Base-by-base conservation (phyloP, 2,888 invertebrate genomes). In the Deroplatys truncata region DNA sequence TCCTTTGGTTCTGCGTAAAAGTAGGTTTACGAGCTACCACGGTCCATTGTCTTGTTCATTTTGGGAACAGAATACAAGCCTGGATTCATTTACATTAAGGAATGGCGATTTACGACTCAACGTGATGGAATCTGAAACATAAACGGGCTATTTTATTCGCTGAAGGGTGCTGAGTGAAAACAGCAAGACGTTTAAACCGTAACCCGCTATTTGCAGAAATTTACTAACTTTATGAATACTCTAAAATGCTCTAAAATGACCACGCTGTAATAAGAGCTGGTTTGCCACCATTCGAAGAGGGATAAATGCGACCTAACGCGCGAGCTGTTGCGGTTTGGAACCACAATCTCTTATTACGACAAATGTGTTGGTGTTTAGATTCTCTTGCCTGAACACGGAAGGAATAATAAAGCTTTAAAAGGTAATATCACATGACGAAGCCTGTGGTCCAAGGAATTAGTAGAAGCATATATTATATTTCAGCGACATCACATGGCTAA, bases 81-180 rank as follows among this genome's bases (percentile, higher is more conserved):
- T n/a, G 29, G 72, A 20, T 72, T 82, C 86, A 86, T 87, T 82
- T 87, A 83, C 87, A 82, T 87, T 83, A 87, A 25, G 29, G n/a
- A 87, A 83, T n/a, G 10, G 29, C 83, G 43, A 87, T 43, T 87
- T 87, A 87, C 29, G 87, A 83, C 35, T 2, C 87, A 87, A 82
- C 87, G 83, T 87, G 83, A 83, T 83, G n/a, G 35, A 83, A 87
- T 83, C 83, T 15, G 83, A 87, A n/a, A 87, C 35, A 28, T 83
- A 87, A 87, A 87, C 31, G 87, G 43, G 28, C 87, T n/a, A 83
- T 87, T 87, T 82, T 87, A 83, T 87, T 83, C 82, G 15, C 20
- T 72, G 56, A 20, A 72, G 56, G 25, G 25, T 72, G 56, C 20
- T 20, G 25, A 72, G 56, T 72, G 56, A 20, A 72, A 72, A 20